phyloP scores from a whole-genome alignment of 2,113 vertebrate species.

The cattle (Bos taurus) region DNA sequence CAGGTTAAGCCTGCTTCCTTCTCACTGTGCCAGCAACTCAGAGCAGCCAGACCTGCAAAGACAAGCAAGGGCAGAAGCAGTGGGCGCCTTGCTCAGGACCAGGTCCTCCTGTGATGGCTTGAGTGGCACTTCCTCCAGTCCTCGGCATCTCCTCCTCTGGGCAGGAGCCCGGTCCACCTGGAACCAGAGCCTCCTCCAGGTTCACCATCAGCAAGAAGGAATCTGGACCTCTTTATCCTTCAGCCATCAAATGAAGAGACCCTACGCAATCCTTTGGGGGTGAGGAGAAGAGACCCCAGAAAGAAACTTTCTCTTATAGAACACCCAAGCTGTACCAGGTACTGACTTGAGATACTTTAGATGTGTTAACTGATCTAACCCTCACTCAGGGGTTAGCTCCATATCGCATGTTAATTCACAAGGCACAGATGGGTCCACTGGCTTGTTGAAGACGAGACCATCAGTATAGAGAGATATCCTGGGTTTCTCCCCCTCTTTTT shows the following conservation, averaged over 20 bases:
- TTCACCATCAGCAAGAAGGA: background rate
- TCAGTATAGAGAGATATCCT: rapidly evolving
- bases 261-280: background rate
- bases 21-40: background rate
- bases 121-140: background rate
- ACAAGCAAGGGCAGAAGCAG: rapidly evolving
- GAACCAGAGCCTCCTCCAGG: background rate
- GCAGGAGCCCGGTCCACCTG: background rate
- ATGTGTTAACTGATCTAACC: background rate
- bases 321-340: background rate
- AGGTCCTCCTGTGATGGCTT: background rate
- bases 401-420: background rate
- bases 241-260: background rate
- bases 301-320: background rate
- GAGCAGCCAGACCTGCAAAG: background rate
- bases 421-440: background rate
- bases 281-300: background rate
- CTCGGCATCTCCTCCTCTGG: background rate
- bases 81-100: background rate
- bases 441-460: background rate
- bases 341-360: background rate
- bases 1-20: background rate
- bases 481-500: background rate
- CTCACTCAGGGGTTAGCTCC: background rate
- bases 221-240: background rate